Conservation (phyloP, 2,797 vertebrate genomes). For the Varecia variegata region DNA sequence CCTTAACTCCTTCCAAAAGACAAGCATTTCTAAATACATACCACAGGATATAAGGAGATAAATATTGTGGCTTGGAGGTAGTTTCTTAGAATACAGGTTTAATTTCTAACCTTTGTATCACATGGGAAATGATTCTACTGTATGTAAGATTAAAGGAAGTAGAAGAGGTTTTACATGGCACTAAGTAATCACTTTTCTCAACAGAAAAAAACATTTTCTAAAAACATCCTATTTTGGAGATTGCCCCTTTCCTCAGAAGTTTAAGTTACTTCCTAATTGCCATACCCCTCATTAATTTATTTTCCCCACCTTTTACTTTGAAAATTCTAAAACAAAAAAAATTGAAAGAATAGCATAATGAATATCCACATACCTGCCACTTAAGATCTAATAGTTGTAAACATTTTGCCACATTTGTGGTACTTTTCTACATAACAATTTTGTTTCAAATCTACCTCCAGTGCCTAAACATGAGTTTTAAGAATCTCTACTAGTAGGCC, state of each 20-base stretch:
- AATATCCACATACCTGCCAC: not conserved
- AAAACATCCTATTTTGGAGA: not conserved
- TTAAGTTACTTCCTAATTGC: not conserved
- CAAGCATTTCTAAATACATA: not conserved
- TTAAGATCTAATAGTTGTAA: not conserved
- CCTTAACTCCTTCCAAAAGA: not conserved
- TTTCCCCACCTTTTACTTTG: not conserved
- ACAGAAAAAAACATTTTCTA: not conserved
- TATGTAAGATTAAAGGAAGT: not conserved
- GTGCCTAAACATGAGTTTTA: not conserved
- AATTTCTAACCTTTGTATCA: not conserved
- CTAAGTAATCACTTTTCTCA: not conserved
- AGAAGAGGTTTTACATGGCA: not conserved
- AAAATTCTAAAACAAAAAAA: not conserved
- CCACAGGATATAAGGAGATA: not conserved
- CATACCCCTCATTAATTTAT: not conserved
- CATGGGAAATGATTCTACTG: not conserved
- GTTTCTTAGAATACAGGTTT: not conserved
- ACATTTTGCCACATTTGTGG: not conserved
- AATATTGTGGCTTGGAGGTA: not conserved
- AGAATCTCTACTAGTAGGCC: not conserved
- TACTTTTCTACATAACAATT: not conserved
- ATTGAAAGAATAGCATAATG: not conserved
- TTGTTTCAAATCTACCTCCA: not conserved
- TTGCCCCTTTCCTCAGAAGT: not conserved